Evolutionary conservation across 2,797 vertebrate genomes (phyloP).

Genomic region (Pangasius krempfi): DNA sequence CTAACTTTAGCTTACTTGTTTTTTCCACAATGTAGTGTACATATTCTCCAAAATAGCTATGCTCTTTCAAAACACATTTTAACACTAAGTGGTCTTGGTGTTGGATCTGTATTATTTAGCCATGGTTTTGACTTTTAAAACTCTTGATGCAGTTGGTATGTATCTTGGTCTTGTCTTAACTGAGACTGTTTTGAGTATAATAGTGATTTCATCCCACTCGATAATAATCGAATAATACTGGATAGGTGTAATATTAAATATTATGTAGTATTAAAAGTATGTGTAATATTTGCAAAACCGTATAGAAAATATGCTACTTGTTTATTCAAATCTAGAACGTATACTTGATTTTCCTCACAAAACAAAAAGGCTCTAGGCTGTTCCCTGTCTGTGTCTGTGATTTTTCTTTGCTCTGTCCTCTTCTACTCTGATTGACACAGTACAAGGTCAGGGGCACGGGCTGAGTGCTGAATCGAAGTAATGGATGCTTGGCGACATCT

Average conservation of each 20-base stretch:
- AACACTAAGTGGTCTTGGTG: neutral
- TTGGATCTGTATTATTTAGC: neutral
- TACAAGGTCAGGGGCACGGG: constrained; percentile 58
- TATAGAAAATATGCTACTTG: neutral
- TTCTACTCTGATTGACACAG: constrained; percentile 45
- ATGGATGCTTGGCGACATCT: constrained; percentile 66
- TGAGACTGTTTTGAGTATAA: neutral
- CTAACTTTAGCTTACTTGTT: neutral
- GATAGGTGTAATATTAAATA: neutral
- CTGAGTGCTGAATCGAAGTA: constrained; percentile 66
- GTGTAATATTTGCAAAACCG: neutral
- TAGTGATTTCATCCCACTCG: neutral
- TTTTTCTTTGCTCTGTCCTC: constrained; percentile 59
- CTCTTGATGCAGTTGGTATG: neutral
- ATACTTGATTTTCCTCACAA: neutral
- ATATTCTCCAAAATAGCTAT: neutral
- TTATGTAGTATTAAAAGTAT: neutral
- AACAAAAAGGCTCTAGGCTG: neutral
- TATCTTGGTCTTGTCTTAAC: neutral
- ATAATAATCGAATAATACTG: neutral
- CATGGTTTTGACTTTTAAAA: neutral
- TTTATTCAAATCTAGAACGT: neutral
- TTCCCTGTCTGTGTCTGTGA: neutral
- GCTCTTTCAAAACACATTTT: neutral
- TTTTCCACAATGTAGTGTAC: too few relatives aligned